These are phyloP conservation scores for Miltochrista miniata DNA, from an alignment of 2,888 invertebrate genomes.

Conservation along the genomic window DNA sequence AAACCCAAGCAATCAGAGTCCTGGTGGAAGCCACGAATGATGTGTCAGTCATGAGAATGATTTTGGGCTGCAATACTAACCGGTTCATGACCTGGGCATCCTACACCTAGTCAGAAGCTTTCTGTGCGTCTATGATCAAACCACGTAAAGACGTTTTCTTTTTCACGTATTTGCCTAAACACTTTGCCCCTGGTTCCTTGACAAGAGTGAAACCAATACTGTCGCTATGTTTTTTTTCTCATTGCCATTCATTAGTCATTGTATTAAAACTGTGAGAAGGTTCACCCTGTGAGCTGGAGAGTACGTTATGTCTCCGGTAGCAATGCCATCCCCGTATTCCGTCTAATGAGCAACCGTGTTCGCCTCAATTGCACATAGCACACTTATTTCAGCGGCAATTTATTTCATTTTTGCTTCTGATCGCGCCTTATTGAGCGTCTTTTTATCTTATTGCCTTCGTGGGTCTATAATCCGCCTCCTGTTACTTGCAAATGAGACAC, in stretches of 20 bases:
- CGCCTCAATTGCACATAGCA: constrained; percentile 81
- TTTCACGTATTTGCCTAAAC: too few species aligned
- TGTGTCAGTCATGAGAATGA: too few species aligned
- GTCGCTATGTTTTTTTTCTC: too few species aligned
- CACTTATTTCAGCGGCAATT: constrained; percentile 81
- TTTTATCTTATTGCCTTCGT: constrained; percentile 82
- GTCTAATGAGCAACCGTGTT: constrained; percentile 83
- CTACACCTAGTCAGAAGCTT: too few species aligned
- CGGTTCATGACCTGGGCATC: too few species aligned
- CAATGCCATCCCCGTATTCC: constrained; percentile 37
- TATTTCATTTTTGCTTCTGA: constrained; percentile 84
- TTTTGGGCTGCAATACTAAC: too few species aligned
- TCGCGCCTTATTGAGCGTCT: constrained; percentile 82
- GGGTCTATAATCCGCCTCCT: constrained; percentile 81
- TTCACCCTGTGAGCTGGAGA: constrained; percentile 9
- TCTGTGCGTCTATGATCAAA: too few species aligned
- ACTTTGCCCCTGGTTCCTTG: too few species aligned
- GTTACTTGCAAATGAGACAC: constrained; percentile 83
- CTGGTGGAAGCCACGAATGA: too few species aligned
- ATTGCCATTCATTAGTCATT: constrained; percentile 6
- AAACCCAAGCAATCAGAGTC: too few species aligned
- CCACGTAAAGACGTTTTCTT: too few species aligned
- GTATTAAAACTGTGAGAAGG: constrained; percentile 21
- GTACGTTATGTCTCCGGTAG: constrained; percentile 35
- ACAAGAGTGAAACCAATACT: too few species aligned